Conservation (phyloP, 2,797 vertebrate species). For the Myotis findleyi region DNA sequence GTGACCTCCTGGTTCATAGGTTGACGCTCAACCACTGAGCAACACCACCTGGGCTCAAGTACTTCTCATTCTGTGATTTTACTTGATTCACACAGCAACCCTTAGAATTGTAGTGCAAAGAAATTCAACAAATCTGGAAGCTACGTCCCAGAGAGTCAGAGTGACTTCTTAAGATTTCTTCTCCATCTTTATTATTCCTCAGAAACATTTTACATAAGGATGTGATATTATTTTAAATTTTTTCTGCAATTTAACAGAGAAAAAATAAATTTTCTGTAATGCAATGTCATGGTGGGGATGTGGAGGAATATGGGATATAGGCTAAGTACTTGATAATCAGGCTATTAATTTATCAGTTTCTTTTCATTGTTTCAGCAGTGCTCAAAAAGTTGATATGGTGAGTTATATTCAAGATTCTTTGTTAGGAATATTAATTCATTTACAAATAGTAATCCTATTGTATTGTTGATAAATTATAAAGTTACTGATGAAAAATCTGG, state of each 20-base stretch:
- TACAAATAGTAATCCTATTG: background rate
- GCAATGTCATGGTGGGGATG: background rate
- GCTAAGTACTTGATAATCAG: slow-evolving; percentile 32
- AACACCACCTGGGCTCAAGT: background rate
- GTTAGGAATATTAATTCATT: slow-evolving; percentile 39
- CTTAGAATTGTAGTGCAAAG: background rate
- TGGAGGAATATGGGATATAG: background rate
- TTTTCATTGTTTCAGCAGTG: background rate
- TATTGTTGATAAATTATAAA: background rate
- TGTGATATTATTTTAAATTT: background rate
- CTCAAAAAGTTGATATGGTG: slow-evolving; percentile 19
- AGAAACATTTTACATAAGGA: slow-evolving; percentile 19
- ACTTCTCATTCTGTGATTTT: background rate
- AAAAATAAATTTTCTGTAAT: background rate
- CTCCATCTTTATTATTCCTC: slow-evolving; percentile 11
- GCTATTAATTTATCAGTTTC: background rate
- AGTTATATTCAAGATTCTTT: slow-evolving; percentile 23
- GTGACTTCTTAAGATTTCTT: slow-evolving; percentile 1
- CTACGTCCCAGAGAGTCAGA: background rate
- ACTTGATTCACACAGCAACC: background rate
- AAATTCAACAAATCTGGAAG: background rate
- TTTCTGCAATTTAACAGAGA: background rate
- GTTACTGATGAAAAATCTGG: slow-evolving; percentile 36
- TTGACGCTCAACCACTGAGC: background rate
- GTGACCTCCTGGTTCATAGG: no score